phyloP scores from a whole-genome alignment of 2,888 invertebrate species.

The Hyposoter dolosus region DNA sequence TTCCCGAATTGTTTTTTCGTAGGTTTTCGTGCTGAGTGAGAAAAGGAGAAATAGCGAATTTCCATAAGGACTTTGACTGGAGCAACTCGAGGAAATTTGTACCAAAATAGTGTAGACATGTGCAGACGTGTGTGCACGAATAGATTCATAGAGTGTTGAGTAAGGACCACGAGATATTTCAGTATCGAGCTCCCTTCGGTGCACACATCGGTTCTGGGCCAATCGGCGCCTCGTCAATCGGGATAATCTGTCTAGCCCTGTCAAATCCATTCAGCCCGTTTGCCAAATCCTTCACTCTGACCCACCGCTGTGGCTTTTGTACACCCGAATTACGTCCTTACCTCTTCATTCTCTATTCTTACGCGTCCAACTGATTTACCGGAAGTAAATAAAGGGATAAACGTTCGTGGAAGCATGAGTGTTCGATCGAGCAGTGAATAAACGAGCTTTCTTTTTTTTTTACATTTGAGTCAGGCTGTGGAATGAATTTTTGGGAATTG shows the following conservation, averaged over 20 bases:
- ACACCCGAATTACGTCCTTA: slow-evolving; percentile 1
- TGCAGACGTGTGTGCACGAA: slow-evolving; percentile 6
- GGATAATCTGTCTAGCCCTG: slow-evolving; percentile 65
- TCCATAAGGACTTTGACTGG: slow-evolving; percentile 39
- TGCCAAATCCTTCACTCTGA: slow-evolving; percentile 57
- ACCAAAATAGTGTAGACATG: slow-evolving; percentile 1
- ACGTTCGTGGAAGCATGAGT: background rate
- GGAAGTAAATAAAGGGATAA: slow-evolving; percentile 12
- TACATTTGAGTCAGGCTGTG: background rate
- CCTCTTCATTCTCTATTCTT: slow-evolving; percentile 18
- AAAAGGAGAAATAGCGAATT: slow-evolving; percentile 19
- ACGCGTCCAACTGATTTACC: slow-evolving; percentile 20
- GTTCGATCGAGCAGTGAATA: background rate
- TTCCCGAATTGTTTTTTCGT: slow-evolving; percentile 15
- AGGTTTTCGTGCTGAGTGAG: slow-evolving; percentile 29
- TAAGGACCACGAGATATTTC: slow-evolving; percentile 34
- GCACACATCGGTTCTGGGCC: slow-evolving; percentile 55
- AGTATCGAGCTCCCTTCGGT: slow-evolving; percentile 32
- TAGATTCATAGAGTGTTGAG: slow-evolving; percentile 15
- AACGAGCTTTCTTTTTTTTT: background rate
- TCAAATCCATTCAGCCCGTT: slow-evolving; percentile 64
- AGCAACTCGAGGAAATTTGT: slow-evolving; percentile 27
- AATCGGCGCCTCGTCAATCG: slow-evolving; percentile 67
- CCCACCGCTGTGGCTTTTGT: slow-evolving; percentile 12
- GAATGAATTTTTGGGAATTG: background rate